A percentile compares a stretch with the other conserved stretches of the same genome.
Evolutionary conservation across 2,113 vertebrate species (phyloP).

Genomic region (Papio anubis): DNA sequence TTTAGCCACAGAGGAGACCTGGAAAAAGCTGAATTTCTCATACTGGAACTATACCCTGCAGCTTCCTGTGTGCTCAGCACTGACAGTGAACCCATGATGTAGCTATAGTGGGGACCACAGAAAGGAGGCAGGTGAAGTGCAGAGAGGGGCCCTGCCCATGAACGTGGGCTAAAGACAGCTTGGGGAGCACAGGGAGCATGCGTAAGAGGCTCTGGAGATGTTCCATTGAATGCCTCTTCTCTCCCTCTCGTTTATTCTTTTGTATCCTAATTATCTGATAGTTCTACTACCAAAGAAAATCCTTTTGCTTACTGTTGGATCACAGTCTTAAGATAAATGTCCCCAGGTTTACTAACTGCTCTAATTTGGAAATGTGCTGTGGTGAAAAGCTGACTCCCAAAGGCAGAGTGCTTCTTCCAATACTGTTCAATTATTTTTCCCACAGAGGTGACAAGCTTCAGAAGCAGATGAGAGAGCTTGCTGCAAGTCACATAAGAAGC

Average conservation of each 20-base stretch:
- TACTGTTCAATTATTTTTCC: background rate
- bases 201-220: too few relatives aligned
- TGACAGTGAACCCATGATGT: rapidly evolving
- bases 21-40: background rate
- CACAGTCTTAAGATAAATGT: background rate
- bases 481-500: background rate
- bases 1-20: background rate
- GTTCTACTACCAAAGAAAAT: background rate
- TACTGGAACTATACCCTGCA: background rate
- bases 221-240: background rate
- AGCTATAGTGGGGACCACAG: background rate
- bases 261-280: background rate
- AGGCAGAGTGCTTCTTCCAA: background rate
- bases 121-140: background rate
- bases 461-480: background rate
- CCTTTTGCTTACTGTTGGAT: background rate
- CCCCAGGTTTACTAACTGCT: background rate
- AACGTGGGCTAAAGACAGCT: background rate
- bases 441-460: background rate
- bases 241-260: background rate
- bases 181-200: background rate
- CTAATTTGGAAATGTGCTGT: background rate
- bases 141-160: background rate
- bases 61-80: background rate
- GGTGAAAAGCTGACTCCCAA: background rate